Conservation (phyloP, 2,888 invertebrate genomes). For the Vannuccia rotundouncinata region DNA sequence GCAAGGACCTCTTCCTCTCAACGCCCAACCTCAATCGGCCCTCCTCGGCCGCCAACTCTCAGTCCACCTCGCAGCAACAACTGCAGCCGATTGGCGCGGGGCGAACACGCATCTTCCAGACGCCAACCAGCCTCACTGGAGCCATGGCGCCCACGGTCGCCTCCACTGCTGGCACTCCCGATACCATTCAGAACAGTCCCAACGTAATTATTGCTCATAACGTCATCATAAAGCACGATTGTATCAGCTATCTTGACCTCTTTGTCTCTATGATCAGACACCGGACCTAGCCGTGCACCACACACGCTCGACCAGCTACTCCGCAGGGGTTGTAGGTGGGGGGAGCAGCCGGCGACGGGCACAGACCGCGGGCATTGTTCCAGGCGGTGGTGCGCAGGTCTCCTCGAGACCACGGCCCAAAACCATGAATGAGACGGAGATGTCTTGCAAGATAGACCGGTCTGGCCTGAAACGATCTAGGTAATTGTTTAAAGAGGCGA, state of each 20-base stretch:
- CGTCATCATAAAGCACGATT: too few relatives aligned
- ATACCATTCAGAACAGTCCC: background rate
- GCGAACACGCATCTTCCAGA: background rate
- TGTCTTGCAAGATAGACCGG: background rate
- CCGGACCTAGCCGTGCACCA: background rate
- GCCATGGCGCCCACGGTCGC: background rate
- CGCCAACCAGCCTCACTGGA: background rate
- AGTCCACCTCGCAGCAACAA: background rate
- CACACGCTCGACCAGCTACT: constrained; percentile 29
- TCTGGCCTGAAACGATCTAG: background rate
- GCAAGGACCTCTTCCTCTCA: constrained; percentile 79
- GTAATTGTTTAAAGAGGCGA: too few relatives aligned
- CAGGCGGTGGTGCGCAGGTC: too few relatives aligned
- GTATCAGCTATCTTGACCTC: too few relatives aligned
- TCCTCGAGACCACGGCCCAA: background rate
- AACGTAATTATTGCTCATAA: background rate
- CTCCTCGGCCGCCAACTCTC: background rate
- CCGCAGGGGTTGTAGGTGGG: constrained; percentile 38
- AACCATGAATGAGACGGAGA: background rate
- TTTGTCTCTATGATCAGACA: too few relatives aligned
- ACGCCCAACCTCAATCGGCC: constrained; percentile 67
- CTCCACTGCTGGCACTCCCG: background rate
- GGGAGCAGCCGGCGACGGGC: constrained; percentile 44
- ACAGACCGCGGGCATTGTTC: constrained; percentile 62
- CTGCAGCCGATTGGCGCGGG: background rate